A percentile compares a stretch with the other conserved stretches of the same genome.
Evolutionary conservation across 2,797 vertebrate species (phyloP).

Genomic region (Xenentodon cancila): DNA sequence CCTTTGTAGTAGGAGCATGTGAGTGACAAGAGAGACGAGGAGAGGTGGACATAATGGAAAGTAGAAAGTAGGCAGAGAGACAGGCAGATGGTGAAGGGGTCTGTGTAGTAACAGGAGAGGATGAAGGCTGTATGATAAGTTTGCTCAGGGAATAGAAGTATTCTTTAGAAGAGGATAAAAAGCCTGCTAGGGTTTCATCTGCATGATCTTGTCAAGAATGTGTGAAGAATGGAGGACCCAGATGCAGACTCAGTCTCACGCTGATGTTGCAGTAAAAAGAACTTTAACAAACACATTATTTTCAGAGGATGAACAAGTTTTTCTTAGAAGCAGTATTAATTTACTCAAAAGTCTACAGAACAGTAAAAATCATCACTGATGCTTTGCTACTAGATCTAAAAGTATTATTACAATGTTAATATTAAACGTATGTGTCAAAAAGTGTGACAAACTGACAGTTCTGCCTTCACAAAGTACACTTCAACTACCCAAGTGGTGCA

Average conservation of each 20-base stretch:
- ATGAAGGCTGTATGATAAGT: constrained; percentile 54
- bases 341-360: no score
- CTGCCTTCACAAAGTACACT: no score
- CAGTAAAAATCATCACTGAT: no score
- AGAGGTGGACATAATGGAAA: constrained; percentile 63
- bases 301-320: no score
- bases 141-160: constrained; percentile 36
- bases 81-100: constrained; percentile 58
- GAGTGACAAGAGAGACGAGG: constrained; percentile 67
- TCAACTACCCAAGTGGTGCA: no score
- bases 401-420: no score
- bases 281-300: no score
- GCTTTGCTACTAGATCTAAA: no score
- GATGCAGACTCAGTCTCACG: no score
- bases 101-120: constrained; percentile 41
- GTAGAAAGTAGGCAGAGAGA: constrained; percentile 43
- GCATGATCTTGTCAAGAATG: constrained; percentile 26
- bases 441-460: no score
- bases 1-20: constrained; percentile 73
- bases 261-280: neutral
- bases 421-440: no score
- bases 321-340: no score
- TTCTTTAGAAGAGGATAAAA: constrained; percentile 30
- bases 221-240: neutral
- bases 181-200: constrained; percentile 24